phyloP scores from a whole-genome alignment of 35 echinoderm and acorn worm genomes.

The Amphiura filiformis region DNA sequence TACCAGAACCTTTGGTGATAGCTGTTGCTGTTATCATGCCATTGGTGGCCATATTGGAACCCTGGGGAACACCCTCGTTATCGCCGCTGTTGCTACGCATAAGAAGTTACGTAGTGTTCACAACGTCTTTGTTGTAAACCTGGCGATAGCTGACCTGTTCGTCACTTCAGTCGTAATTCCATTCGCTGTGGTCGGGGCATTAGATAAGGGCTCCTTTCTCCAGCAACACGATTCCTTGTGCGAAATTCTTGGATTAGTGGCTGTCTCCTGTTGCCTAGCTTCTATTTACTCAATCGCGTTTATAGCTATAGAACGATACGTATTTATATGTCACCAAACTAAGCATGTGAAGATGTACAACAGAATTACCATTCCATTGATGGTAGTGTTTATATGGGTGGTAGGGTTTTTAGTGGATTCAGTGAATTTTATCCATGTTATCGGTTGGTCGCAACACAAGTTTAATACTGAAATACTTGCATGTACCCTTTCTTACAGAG shows the following conservation, averaged over 20 bases:
- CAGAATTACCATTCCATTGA: background rate
- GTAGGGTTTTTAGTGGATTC: background rate
- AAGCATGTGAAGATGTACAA: background rate
- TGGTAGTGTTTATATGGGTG: background rate
- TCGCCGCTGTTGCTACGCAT: slow-evolving; percentile 14
- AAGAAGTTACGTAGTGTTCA: slow-evolving; percentile 43
- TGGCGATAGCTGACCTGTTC: slow-evolving; percentile 42
- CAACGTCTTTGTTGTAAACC: slow-evolving; percentile 53
- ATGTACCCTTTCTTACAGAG: background rate
- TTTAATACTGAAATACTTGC: background rate
- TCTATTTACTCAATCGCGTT: background rate
- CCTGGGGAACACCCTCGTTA: slow-evolving; percentile 61
- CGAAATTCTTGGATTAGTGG: background rate
- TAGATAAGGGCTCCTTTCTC: background rate
- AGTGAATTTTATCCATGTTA: too few relatives aligned
- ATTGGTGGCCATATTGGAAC: too few relatives aligned
- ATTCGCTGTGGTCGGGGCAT: background rate
- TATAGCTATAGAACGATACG: background rate
- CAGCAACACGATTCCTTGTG: background rate
- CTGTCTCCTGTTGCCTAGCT: background rate
- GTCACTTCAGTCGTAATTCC: slow-evolving; percentile 13
- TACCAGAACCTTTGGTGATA: too few relatives aligned
- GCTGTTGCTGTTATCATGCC: too few relatives aligned
- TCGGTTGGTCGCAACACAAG: background rate
- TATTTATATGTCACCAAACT: background rate